These are phyloP conservation scores for Mobula hypostoma DNA, from an alignment of 2,113 vertebrate species.

Conservation along the genomic window DNA sequence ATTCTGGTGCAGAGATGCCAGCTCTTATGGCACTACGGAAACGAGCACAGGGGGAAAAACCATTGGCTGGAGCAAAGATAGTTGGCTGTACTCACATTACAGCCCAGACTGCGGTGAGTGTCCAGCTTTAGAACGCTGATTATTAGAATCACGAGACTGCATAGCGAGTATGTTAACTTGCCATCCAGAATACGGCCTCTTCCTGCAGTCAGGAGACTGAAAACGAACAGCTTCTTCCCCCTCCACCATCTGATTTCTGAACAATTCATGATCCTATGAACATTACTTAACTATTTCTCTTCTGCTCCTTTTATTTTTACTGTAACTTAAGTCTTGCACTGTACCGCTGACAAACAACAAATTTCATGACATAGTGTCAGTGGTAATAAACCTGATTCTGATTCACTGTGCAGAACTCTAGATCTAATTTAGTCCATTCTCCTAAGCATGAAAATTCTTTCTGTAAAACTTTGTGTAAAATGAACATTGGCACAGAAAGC, in stretches of 20 bases:
- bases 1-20: slow-evolving; percentile 77
- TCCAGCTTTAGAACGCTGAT: neutral
- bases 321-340: too few relatives aligned
- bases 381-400: too few relatives aligned
- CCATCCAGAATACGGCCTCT: too few relatives aligned
- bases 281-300: too few relatives aligned
- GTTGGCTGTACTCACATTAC: slow-evolving; percentile 98
- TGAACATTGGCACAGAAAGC: neutral
- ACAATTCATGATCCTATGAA: too few relatives aligned
- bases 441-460: neutral
- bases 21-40: slow-evolving; percentile 95
- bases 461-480: neutral
- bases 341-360: too few relatives aligned
- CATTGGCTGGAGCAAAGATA: slow-evolving; percentile 91
- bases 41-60: slow-evolving; percentile 96
- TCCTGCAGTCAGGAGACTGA: too few relatives aligned
- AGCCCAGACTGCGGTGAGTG: slow-evolving; percentile 89
- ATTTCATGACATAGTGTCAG: too few relatives aligned
- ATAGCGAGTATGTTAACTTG: neutral
- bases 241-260: too few relatives aligned
- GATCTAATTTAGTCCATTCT: neutral
- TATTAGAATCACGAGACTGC: neutral
- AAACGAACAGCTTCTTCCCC: too few relatives aligned
- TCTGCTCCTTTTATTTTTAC: too few relatives aligned
- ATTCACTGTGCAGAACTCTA: neutral